phyloP scores from a whole-genome alignment of 2,113 vertebrate species.

The Acinonyx jubatus region DNA sequence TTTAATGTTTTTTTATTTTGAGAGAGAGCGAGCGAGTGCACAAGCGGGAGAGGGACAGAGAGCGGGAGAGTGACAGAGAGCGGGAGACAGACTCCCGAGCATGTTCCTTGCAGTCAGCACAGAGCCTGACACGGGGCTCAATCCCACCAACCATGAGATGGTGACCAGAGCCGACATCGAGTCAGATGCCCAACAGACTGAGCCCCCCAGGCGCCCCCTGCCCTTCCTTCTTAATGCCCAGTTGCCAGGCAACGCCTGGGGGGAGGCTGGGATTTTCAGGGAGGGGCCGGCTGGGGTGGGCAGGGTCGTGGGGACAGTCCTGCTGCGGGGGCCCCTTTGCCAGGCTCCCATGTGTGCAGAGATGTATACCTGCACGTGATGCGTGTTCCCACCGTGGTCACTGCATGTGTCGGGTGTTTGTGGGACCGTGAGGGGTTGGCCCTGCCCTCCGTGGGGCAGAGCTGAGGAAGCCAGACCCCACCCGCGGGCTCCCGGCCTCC shows the following conservation, averaged over 20 bases:
- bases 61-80: too few relatives aligned
- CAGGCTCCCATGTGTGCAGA: not conserved
- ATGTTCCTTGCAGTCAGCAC: too few relatives aligned
- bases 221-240: not conserved
- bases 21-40: fast-evolving
- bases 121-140: too few relatives aligned
- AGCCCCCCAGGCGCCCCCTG: too few relatives aligned
- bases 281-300: not conserved
- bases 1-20: too few relatives aligned
- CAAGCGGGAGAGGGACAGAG: too few relatives aligned
- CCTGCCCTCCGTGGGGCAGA: not conserved
- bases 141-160: too few relatives aligned
- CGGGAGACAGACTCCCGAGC: too few relatives aligned
- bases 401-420: fast-evolving
- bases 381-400: fast-evolving
- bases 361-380: fast-evolving
- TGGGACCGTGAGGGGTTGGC: not conserved
- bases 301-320: not conserved
- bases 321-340: fast-evolving
- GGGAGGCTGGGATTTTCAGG: not conserved
- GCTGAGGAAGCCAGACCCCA: not conserved
- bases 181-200: too few relatives aligned
- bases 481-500: not conserved
- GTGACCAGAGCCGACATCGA: too few relatives aligned
- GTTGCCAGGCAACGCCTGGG: not conserved